Evolutionary conservation across 2,888 invertebrate genomes (phyloP).

Genomic region (Phania funesta): DNA sequence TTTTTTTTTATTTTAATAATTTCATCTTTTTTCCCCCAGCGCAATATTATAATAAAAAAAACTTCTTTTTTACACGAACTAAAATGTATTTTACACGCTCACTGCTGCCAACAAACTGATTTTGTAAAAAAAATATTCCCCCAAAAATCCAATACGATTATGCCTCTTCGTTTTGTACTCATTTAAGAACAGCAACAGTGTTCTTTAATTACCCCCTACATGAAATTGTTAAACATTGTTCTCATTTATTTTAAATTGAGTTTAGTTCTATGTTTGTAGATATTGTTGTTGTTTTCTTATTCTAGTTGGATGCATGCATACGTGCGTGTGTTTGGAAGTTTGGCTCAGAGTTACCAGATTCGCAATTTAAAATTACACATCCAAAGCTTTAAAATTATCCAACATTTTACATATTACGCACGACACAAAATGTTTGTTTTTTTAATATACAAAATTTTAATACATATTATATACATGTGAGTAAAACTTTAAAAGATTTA

Average conservation of each 20-base stretch:
- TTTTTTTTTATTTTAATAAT: constrained; percentile 48
- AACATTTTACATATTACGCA: too few relatives aligned
- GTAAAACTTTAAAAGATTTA: too few relatives aligned
- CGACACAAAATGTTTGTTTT: too few relatives aligned
- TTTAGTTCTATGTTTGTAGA: neutral
- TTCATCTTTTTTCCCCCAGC: constrained; percentile 39
- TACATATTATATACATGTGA: too few relatives aligned
- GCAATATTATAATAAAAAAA: constrained; percentile 51
- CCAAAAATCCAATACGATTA: constrained; percentile 55
- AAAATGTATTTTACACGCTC: constrained; percentile 60
- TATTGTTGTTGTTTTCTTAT: constrained; percentile 3
- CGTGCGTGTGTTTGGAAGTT: too few relatives aligned
- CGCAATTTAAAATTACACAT: too few relatives aligned
- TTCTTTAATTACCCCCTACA: constrained; percentile 31
- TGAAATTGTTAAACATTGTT: constrained; percentile 7
- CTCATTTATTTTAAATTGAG: constrained; percentile 50
- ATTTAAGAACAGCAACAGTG: constrained; percentile 26
- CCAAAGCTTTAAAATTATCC: too few relatives aligned
- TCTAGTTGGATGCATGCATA: neutral
- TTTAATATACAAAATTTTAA: too few relatives aligned
- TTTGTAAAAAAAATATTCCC: constrained; percentile 23
- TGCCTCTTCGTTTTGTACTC: constrained; percentile 16
- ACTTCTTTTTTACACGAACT: constrained; percentile 27
- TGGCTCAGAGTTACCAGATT: too few relatives aligned
- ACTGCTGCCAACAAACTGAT: constrained; percentile 61